These are phyloP conservation scores for Trichopria drosophilae DNA, from an alignment of 2,888 invertebrate species.

Conservation along the genomic window DNA sequence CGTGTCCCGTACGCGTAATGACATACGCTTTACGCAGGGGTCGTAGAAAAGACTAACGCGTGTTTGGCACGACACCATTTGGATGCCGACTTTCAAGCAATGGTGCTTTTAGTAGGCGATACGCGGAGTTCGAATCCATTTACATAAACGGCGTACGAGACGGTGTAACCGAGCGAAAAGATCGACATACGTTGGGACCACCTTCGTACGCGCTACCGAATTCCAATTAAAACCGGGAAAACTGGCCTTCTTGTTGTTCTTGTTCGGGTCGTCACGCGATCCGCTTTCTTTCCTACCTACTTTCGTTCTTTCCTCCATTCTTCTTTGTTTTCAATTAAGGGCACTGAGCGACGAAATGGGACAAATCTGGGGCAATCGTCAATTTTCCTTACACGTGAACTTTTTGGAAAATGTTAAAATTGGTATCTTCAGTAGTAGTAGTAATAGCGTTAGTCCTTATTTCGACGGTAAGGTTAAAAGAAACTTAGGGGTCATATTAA, in stretches of 20 bases:
- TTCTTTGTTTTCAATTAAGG: no score
- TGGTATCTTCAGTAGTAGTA: no score
- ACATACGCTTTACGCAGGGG: no score
- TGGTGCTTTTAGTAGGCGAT: slow-evolving; percentile 33
- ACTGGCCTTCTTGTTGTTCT: slow-evolving; percentile 15
- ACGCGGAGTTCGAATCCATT: slow-evolving; percentile 42
- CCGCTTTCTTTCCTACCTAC: neutral
- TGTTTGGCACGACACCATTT: slow-evolving; percentile 16
- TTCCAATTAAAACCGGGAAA: slow-evolving; percentile 21
- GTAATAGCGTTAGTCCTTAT: no score
- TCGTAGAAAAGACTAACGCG: slow-evolving; percentile 20
- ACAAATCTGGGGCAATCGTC: no score
- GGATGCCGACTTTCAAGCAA: slow-evolving; percentile 7
- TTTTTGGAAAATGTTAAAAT: no score
- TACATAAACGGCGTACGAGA: slow-evolving; percentile 38
- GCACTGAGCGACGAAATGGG: no score
- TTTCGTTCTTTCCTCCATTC: slow-evolving; percentile 16
- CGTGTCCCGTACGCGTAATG: no score
- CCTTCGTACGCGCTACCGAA: slow-evolving; percentile 6
- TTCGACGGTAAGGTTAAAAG: no score
- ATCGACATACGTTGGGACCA: no score
- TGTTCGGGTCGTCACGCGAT: slow-evolving; percentile 14
- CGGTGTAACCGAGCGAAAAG: slow-evolving; percentile 17
- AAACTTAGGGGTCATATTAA: no score
- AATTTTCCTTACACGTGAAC: no score